phyloP scores from a whole-genome alignment of 2,797 vertebrate genomes.

The Oreortyx pictus region DNA sequence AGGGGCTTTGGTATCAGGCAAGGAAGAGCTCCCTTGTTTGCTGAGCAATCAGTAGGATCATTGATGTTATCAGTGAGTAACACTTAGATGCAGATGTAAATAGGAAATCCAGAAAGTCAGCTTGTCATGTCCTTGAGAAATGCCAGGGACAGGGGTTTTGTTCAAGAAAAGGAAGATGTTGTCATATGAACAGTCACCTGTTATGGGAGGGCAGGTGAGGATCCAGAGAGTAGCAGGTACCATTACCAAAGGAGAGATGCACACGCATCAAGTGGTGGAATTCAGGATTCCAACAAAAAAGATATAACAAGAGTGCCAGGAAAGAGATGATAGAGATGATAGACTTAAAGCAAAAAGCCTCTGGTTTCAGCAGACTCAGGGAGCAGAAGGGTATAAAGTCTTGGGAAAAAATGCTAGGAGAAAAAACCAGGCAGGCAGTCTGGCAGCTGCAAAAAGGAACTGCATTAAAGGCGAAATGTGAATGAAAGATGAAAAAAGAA shows the following conservation, averaged over 20 bases:
- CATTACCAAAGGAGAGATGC: accelerated
- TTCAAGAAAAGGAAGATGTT: background rate
- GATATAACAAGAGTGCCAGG: background rate
- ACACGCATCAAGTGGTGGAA: accelerated
- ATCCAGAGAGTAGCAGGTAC: background rate
- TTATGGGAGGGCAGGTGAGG: accelerated
- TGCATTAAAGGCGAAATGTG: background rate
- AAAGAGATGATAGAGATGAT: background rate
- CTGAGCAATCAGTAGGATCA: background rate
- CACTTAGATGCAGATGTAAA: background rate
- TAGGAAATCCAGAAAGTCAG: background rate
- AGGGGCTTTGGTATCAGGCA: background rate
- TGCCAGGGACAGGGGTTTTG: accelerated
- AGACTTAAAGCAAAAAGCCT: accelerated
- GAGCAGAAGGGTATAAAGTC: background rate
- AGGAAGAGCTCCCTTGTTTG: background rate
- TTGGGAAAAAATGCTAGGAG: accelerated
- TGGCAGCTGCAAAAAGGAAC: background rate
- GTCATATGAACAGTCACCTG: accelerated
- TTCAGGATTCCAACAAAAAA: accelerated
- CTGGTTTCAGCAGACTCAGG: accelerated
- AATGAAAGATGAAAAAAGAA: background rate
- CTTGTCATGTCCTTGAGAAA: accelerated
- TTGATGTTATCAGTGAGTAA: background rate
- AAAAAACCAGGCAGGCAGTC: background rate